A percentile compares a stretch with the other conserved stretches of the same genome.
Evolutionary conservation across 1,140 invertebrate genomes (phyloP).

Genomic region (Aphidius ervi): DNA sequence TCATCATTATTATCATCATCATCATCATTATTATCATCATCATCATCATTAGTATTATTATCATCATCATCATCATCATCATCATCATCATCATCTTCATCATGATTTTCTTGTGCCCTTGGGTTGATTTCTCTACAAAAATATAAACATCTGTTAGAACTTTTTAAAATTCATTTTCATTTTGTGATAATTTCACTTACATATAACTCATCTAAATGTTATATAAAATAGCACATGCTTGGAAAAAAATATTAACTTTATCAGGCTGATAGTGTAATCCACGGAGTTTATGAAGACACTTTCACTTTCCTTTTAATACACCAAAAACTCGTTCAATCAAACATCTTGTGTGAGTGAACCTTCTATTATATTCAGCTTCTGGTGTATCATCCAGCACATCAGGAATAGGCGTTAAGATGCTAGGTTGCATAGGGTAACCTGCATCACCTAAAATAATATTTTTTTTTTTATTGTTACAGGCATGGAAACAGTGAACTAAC

Average conservation of each 20-base stretch:
- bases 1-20: too few species aligned
- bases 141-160: too few species aligned
- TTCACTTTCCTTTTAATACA: background rate
- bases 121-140: too few species aligned
- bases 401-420: background rate
- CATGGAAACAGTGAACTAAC: background rate
- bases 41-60: too few species aligned
- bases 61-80: too few species aligned
- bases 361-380: background rate
- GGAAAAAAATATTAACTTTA: background rate
- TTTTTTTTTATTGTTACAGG: background rate
- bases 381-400: constrained; percentile 2
- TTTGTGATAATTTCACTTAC: background rate
- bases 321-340: constrained; percentile 4
- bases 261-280: background rate
- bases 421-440: background rate
- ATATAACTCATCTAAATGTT: background rate
- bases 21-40: too few species aligned
- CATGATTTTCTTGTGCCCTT: too few species aligned
- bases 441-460: background rate
- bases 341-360: background rate
- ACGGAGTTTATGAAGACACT: background rate
- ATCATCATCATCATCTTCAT: too few species aligned
- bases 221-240: constrained; percentile 2
- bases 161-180: too few species aligned